Conservation (phyloP, 2,113 vertebrate species). For the Falco punctatus region DNA sequence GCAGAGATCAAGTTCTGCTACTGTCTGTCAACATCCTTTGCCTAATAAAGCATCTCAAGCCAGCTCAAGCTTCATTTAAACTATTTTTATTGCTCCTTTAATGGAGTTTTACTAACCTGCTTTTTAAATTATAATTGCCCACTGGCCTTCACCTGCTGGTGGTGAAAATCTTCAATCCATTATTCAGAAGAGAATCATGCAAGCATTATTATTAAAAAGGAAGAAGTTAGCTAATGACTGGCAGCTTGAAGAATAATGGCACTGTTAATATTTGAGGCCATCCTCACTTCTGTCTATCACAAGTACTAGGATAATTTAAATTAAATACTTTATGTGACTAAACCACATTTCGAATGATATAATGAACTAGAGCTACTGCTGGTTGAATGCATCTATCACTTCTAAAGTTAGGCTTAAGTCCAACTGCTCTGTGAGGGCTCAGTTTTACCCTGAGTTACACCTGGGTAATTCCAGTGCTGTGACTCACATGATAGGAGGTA, state of each 20-base stretch:
- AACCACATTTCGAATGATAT: not conserved
- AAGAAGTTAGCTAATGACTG: conserved; percentile 37
- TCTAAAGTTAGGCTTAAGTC: not conserved
- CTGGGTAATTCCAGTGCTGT: not conserved
- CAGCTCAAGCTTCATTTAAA: not conserved
- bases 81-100: not conserved
- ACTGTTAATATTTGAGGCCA: conserved; percentile 31
- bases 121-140: not conserved
- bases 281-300: not conserved
- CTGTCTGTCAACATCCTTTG: not conserved
- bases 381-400: not conserved
- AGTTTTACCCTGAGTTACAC: not conserved
- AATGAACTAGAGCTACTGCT: not conserved
- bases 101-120: not conserved
- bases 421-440: not conserved
- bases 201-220: conserved; percentile 23
- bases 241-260: conserved; percentile 19
- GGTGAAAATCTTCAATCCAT: not conserved
- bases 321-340: conserved; percentile 1
- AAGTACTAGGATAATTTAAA: not conserved
- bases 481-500: not conserved
- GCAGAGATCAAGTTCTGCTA: not conserved
- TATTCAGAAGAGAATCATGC: not conserved
- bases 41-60: not conserved
- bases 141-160: not conserved